Percentiles rank a stretch among this genome's conserved stretches.
phyloP scores from a whole-genome alignment of 2,888 invertebrate genomes.

The Chrysolina haemoptera region DNA sequence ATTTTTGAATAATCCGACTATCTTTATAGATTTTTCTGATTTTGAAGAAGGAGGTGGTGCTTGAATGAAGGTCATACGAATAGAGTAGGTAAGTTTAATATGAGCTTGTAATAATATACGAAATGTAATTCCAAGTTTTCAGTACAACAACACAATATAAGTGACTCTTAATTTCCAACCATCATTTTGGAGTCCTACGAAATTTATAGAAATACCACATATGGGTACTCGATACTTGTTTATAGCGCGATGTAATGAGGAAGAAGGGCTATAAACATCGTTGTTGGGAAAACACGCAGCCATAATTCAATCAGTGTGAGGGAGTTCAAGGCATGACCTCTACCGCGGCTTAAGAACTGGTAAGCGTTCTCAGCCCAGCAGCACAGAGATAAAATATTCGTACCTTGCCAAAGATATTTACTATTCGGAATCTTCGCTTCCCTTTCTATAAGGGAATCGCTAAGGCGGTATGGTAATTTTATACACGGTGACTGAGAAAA shows the following conservation, averaged over 20 bases:
- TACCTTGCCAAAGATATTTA: background rate
- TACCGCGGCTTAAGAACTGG: conserved; percentile 20
- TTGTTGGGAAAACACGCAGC: conserved; percentile 34
- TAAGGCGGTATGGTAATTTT: no score
- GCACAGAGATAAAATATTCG: conserved; percentile 14
- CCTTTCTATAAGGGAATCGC: background rate
- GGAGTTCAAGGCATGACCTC: conserved; percentile 36
- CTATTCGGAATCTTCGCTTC: background rate
- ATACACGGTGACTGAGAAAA: no score
- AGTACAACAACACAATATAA: no score
- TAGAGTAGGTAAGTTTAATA: no score
- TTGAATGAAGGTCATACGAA: no score
- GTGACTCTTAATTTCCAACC: no score
- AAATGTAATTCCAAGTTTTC: no score
- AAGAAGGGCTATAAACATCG: conserved; percentile 29
- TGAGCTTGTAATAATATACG: no score
- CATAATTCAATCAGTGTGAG: conserved; percentile 39
- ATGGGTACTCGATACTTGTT: conserved; percentile 6
- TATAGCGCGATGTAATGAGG: conserved; percentile 24
- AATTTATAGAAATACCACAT: background rate
- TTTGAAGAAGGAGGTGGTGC: no score
- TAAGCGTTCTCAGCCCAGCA: conserved; percentile 7
- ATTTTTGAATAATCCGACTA: no score
- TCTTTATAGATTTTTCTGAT: no score
- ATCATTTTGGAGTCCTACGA: no score